Conservation (phyloP, 2,888 invertebrate species). For the Entomobrya multifasciata region DNA sequence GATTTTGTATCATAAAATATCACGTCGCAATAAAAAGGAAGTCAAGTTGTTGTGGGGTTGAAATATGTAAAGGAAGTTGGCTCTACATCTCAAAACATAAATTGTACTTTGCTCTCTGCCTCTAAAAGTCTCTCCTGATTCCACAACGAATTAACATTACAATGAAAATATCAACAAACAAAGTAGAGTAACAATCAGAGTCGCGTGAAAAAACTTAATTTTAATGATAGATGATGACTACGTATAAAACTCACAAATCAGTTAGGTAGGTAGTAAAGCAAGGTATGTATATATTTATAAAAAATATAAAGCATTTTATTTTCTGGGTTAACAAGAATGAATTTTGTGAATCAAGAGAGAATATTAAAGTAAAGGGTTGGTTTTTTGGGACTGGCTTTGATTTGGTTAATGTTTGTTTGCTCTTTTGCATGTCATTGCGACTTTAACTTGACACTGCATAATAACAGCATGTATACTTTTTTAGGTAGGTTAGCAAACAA, state of each 20-base stretch:
- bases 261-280: background rate
- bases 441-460: constrained; percentile 57
- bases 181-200: constrained; percentile 32
- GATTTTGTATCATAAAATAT: background rate
- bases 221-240: constrained; percentile 21
- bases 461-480: constrained; percentile 17
- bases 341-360: constrained; percentile 37
- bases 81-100: constrained; percentile 30
- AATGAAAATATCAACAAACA: constrained; percentile 48
- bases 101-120: background rate
- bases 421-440: constrained; percentile 70
- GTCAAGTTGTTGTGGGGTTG: constrained; percentile 15
- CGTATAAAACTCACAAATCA: background rate
- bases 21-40: constrained; percentile 42
- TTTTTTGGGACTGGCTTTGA: background rate
- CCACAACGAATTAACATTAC: constrained; percentile 52
- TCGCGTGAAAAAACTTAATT: constrained; percentile 1
- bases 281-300: background rate
- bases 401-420: constrained; percentile 51
- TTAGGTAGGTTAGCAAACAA: constrained; percentile 4
- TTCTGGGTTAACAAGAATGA: constrained; percentile 56
- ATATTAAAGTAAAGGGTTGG: constrained; percentile 25
- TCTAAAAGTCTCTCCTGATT: background rate
- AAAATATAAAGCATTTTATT: background rate
- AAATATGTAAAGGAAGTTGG: constrained; percentile 53